Conservation (phyloP, 1,140 invertebrate species). For the Meteorus sp. region DNA sequence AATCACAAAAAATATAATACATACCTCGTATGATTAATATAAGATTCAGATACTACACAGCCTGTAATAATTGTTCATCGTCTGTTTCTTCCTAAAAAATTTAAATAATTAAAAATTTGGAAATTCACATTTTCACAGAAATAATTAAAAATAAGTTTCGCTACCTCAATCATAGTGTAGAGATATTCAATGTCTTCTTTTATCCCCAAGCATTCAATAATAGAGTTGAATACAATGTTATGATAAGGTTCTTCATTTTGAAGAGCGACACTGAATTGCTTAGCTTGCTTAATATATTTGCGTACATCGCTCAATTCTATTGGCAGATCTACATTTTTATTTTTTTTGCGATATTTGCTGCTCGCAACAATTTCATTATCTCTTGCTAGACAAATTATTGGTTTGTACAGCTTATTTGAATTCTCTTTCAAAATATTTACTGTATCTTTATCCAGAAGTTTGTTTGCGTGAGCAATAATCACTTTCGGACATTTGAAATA, state of each 20-base stretch:
- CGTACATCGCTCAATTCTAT: neutral
- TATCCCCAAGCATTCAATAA: neutral
- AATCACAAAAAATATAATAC: no score
- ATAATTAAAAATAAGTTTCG: neutral
- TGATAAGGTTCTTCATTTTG: neutral
- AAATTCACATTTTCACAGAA: neutral
- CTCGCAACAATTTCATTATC: neutral
- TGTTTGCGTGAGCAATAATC: constrained; percentile 11
- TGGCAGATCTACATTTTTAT: neutral
- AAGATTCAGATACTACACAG: neutral
- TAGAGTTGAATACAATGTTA: neutral
- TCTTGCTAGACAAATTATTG: neutral
- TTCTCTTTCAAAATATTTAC: constrained; percentile 10
- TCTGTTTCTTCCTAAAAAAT: neutral
- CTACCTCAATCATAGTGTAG: neutral
- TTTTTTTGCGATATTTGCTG: neutral
- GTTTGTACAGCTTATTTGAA: neutral
- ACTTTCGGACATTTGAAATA: neutral
- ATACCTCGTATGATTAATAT: constrained; percentile 7
- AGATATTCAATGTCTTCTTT: neutral
- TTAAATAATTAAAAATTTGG: neutral
- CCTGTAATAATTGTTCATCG: neutral
- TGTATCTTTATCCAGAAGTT: constrained; percentile 9
- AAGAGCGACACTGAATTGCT: neutral
- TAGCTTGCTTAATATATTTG: neutral